These are phyloP conservation scores for Aeoliscus strigatus DNA, from an alignment of 2,797 vertebrate species.

Conservation along the genomic window DNA sequence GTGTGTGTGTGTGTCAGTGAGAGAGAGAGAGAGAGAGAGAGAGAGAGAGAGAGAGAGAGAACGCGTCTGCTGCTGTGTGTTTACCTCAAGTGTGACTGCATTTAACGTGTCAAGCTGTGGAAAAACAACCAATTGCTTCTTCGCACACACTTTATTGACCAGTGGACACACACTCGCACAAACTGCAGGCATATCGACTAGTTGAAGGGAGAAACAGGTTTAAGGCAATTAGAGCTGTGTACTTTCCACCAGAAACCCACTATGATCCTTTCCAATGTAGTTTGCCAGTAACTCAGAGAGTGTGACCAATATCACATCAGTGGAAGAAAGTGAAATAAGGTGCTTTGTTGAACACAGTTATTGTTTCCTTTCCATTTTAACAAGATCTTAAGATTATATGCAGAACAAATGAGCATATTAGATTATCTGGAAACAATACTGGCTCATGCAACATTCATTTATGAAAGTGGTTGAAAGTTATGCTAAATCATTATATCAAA, in stretches of 20 bases:
- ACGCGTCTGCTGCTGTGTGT: constrained; percentile 50
- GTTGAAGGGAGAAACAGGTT: constrained; percentile 59
- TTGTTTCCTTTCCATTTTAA: neutral
- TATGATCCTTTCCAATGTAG: constrained; percentile 48
- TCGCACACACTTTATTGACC: constrained; percentile 69
- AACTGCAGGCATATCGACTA: constrained; percentile 57
- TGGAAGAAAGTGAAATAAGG: constrained; percentile 25
- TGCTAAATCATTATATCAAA: too few relatives aligned
- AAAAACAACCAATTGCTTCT: constrained; percentile 80
- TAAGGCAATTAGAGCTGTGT: constrained; percentile 67
- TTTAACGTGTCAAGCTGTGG: constrained; percentile 77
- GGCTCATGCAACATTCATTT: too few relatives aligned
- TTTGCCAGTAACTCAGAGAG: constrained; percentile 32
- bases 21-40: too few relatives aligned
- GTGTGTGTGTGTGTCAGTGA: too few relatives aligned
- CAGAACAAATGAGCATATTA: too few relatives aligned
- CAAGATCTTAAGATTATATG: neutral
- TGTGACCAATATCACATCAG: constrained; percentile 50
- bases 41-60: too few relatives aligned
- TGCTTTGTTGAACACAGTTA: constrained; percentile 17
- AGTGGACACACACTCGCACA: constrained; percentile 39
- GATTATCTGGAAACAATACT: too few relatives aligned
- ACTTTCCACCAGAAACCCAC: constrained; percentile 52
- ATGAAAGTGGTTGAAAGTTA: too few relatives aligned
- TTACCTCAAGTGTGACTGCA: constrained; percentile 72